These are phyloP conservation scores for Eclectus roratus DNA, from an alignment of 2,113 vertebrate species.

Conservation along the genomic window DNA sequence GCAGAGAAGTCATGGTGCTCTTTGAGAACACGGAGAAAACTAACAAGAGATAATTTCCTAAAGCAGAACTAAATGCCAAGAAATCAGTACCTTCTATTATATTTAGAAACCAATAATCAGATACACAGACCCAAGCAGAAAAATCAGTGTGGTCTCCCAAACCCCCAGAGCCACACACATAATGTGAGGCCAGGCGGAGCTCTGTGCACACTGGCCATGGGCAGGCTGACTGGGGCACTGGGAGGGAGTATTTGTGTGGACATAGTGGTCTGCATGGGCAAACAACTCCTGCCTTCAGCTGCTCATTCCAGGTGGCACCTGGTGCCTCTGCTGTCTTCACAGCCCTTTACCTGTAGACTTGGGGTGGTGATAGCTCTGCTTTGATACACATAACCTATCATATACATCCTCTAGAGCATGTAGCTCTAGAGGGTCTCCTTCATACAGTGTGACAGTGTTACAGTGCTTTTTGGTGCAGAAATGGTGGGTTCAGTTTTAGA, in stretches of 20 bases:
- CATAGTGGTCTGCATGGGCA: background rate
- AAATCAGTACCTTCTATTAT: background rate
- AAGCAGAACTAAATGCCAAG: background rate
- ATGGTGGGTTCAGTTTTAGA: accelerated
- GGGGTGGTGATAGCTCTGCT: background rate
- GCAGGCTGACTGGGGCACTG: too few species aligned
- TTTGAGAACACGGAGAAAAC: background rate
- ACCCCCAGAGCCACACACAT: background rate
- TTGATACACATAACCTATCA: background rate
- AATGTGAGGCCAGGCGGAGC: background rate
- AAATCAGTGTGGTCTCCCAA: background rate
- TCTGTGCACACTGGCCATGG: accelerated
- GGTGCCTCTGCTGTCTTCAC: background rate
- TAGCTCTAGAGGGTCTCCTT: background rate
- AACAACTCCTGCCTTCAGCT: background rate
- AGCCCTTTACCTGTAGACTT: background rate
- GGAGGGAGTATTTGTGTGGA: too few species aligned
- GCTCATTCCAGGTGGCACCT: background rate
- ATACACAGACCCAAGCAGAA: background rate
- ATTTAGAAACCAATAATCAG: background rate
- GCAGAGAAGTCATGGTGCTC: background rate
- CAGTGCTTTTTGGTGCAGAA: background rate
- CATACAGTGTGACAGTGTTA: accelerated
- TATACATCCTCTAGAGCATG: background rate
- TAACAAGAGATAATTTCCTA: background rate